Base-by-base conservation (phyloP, 2,888 invertebrate species). In the Caenorhabditis auriculariae region DNA sequence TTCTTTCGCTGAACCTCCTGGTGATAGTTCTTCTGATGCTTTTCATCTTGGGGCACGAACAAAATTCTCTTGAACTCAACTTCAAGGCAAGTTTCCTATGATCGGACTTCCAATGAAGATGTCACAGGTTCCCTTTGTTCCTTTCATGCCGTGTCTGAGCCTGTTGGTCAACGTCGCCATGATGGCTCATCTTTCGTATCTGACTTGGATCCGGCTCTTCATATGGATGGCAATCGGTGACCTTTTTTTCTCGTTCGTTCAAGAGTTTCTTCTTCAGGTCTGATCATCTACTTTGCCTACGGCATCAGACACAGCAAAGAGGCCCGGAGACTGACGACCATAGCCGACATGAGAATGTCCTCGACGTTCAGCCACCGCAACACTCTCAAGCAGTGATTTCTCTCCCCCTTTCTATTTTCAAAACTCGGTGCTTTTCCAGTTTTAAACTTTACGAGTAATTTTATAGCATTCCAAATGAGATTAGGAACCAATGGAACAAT, bases 151-250 rank as follows among this genome's bases (percentile, higher is more conserved):
- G 7, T 58, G 60, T 41, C 28, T 61, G 4, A 52, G 53, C n/a
- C 56, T 94, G 62, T 88, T 90, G 54, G 90, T 93, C 76, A 94
- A 94, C 85, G 89, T 93, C 81, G 93, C 93, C 84, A 87, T 94
- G 80, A 93, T 93, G 82, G 88, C 93, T 82, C 92, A 92, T 83
- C 87, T 94, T 60, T 91, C 90, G 54, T 87, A 89, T 76, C 84
- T 92, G 78, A 93, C 93, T 0, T 87, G 93, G 74, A 87, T 93
- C 57, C 87, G 93, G 69, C 92, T 94, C 84, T 88, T 90, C 37
- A 84, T 92, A 62, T 94, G 93, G 94, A 92, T 93, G 91, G 86
- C 87, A 39, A 82, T 91, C 63, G 91, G 93, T 63, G n/a, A 38
- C n/a, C n/a, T n/a, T n/a, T n/a, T n/a, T n/a, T n/a, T n/a, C n/a